Evolutionary conservation across 2,113 vertebrate genomes (phyloP).

Genomic region (Cephalophus harveyi): DNA sequence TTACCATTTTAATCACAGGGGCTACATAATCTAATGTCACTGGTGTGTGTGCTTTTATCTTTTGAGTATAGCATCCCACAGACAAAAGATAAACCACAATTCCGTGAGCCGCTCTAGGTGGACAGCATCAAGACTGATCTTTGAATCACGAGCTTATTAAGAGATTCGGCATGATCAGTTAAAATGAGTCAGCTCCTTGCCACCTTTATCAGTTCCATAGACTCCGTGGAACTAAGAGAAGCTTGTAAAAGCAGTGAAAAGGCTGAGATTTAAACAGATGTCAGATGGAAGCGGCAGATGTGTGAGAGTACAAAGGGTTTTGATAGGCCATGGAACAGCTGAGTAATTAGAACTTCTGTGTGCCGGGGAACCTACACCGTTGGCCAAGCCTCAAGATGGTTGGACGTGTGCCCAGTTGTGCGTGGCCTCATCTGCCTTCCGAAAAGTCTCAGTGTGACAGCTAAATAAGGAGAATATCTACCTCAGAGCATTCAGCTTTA

Average conservation of each 20-base stretch:
- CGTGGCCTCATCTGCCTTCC: slow-evolving; percentile 26
- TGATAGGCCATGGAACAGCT: background rate
- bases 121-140: background rate
- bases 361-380: background rate
- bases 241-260: background rate
- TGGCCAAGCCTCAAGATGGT: background rate
- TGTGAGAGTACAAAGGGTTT: background rate
- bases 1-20: background rate
- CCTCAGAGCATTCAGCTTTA: background rate
- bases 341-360: background rate
- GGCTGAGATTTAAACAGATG: background rate
- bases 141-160: background rate
- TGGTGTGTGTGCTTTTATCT: background rate
- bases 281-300: background rate
- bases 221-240: background rate
- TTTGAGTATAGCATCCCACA: background rate
- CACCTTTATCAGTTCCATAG: background rate
- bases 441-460: background rate
- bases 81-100: background rate
- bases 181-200: background rate
- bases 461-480: background rate
- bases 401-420: background rate
- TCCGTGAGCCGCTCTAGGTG: background rate
- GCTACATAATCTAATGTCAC: background rate
- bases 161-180: background rate